These are phyloP conservation scores for Origma solitaria DNA, from an alignment of 2,113 vertebrate genomes.

Conservation along the genomic window DNA sequence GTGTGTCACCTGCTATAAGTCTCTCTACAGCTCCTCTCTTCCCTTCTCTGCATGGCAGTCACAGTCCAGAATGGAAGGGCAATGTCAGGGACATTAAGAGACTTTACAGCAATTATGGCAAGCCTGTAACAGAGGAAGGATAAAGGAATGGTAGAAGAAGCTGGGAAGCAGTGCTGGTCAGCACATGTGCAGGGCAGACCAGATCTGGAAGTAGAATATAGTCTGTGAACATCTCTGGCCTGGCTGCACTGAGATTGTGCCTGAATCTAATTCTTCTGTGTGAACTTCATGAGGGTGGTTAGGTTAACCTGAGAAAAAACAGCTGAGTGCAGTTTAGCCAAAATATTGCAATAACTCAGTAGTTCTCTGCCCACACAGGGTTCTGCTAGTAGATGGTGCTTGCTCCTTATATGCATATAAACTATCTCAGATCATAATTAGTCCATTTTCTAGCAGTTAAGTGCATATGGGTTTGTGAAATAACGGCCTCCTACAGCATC, in stretches of 20 bases:
- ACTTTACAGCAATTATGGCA: background rate
- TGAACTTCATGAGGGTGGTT: background rate
- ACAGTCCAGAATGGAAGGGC: background rate
- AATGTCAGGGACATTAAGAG: background rate
- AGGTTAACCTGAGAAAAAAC: background rate
- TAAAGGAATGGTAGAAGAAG: background rate
- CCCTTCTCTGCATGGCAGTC: background rate
- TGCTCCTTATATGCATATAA: background rate
- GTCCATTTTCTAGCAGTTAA: background rate
- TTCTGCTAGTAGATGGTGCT: background rate
- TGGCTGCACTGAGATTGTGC: background rate
- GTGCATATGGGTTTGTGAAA: background rate
- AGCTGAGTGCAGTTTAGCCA: background rate
- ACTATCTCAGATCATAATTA: background rate
- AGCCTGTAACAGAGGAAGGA: background rate
- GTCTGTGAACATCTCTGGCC: background rate
- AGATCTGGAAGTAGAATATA: background rate
- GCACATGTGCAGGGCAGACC: background rate
- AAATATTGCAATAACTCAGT: background rate
- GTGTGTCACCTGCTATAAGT: background rate
- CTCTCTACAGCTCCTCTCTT: background rate
- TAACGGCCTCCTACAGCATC: background rate
- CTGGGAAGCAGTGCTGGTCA: background rate
- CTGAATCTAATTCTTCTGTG: background rate
- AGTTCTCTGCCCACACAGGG: background rate